A percentile compares a stretch with the other conserved stretches of the same genome.
phyloP scores from a whole-genome alignment of 2,888 invertebrate genomes.

The Ochropleura leucogaster region DNA sequence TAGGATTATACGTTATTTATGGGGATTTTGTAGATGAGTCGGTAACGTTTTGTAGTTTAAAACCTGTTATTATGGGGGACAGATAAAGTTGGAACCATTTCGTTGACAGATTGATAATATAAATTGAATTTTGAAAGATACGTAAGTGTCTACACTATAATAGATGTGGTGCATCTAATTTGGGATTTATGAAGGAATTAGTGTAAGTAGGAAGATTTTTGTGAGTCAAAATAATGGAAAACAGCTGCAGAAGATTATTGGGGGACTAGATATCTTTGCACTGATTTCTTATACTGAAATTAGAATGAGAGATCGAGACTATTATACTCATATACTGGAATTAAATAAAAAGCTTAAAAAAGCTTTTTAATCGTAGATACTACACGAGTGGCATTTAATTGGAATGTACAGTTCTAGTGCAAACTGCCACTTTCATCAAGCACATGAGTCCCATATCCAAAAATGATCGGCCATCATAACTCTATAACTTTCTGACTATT shows the following conservation, averaged over 20 bases:
- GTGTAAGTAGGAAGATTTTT: conserved; percentile 21
- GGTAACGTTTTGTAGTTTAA: conserved; percentile 74
- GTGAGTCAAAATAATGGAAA: conserved; percentile 34
- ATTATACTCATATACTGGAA: neutral
- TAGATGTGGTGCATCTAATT: conserved; percentile 40
- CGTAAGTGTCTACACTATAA: conserved; percentile 27
- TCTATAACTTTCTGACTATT: neutral
- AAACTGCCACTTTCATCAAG: too few relatives aligned
- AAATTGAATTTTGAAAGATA: conserved; percentile 66
- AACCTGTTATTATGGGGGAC: conserved; percentile 66
- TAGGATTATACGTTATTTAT: conserved; percentile 85
- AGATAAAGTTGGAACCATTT: conserved; percentile 66
- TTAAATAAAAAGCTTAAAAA: neutral
- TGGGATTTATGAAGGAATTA: conserved; percentile 41
- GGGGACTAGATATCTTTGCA: neutral
- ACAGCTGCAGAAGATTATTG: conserved; percentile 21
- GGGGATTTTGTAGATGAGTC: conserved; percentile 77
- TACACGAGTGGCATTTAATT: neutral
- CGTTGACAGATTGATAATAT: conserved; percentile 72
- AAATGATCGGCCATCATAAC: neutral
- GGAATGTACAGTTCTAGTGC: neutral
- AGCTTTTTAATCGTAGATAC: too few relatives aligned
- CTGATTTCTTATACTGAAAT: neutral
- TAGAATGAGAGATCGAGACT: neutral
- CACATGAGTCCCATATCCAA: neutral